Conservation (phyloP, 1,140 invertebrate genomes). For the Helicoverpa zea region DNA sequence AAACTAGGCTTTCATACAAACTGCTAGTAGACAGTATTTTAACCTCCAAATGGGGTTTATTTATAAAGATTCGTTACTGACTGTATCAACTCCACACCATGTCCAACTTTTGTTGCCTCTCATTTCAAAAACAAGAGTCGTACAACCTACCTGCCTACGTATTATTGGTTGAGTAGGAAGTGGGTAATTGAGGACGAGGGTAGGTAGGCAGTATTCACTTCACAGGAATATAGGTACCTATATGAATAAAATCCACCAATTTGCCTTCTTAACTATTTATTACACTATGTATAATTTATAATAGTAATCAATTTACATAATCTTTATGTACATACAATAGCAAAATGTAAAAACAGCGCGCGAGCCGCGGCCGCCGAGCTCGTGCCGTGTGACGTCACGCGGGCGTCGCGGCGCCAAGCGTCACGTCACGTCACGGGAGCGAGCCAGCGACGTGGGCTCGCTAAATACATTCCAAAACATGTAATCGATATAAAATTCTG, state of each 20-base stretch:
- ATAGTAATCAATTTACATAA: slow-evolving; percentile 79
- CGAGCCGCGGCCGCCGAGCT: neutral
- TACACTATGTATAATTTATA: slow-evolving; percentile 85
- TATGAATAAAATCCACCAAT: slow-evolving; percentile 24
- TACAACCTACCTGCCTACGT: too few relatives aligned
- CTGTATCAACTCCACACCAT: too few relatives aligned
- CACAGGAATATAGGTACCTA: too few relatives aligned
- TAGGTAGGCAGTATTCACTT: too few relatives aligned
- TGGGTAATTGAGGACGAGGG: too few relatives aligned
- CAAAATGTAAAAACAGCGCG: slow-evolving; percentile 79
- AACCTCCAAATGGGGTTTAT: too few relatives aligned
- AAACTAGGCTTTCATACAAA: too few relatives aligned
- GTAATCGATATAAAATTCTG: slow-evolving; percentile 70
- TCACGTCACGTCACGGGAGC: neutral
- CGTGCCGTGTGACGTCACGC: slow-evolving; percentile 13
- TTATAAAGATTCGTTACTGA: too few relatives aligned
- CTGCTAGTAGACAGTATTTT: too few relatives aligned
- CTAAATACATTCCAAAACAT: slow-evolving; percentile 68
- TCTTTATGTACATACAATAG: slow-evolving; percentile 84
- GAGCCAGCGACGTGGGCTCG: slow-evolving; percentile 11
- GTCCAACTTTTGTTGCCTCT: too few relatives aligned
- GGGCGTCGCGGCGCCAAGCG: neutral
- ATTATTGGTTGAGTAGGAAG: too few relatives aligned
- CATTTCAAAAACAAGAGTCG: too few relatives aligned
- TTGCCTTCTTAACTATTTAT: slow-evolving; percentile 82